A percentile compares a stretch with the other conserved stretches of the same genome.
phyloP scores from a whole-genome alignment of 2,888 invertebrate genomes.

The Yponomeuta evonymella region DNA sequence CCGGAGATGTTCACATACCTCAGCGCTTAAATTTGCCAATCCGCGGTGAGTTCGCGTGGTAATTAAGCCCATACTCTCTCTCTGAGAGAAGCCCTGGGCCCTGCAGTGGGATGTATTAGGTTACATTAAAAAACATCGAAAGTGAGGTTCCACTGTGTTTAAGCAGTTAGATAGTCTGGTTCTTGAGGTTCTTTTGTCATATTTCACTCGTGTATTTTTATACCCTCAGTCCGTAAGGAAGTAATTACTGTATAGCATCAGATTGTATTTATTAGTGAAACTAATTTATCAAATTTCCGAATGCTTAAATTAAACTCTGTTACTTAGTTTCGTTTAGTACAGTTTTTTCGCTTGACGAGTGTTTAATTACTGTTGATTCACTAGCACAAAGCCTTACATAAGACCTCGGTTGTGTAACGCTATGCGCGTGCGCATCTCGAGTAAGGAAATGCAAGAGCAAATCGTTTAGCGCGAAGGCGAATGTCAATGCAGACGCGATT shows the following conservation, averaged over 20 bases:
- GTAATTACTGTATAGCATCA: not conserved
- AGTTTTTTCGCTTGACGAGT: not conserved
- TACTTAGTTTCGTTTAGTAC: not conserved
- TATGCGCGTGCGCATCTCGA: not conserved
- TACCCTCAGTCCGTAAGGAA: too few species aligned
- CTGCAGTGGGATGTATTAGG: too few species aligned
- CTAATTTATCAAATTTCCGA: not conserved
- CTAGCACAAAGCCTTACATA: slow-evolving; percentile 1
- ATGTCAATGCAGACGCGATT: not conserved
- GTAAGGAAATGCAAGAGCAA: slow-evolving; percentile 3
- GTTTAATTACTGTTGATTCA: slow-evolving; percentile 14
- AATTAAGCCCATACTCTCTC: too few species aligned
- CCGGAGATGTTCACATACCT: too few species aligned
- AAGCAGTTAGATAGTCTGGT: too few species aligned
- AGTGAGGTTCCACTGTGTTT: too few species aligned
- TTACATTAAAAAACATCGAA: too few species aligned
- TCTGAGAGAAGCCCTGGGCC: too few species aligned
- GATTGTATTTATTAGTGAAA: not conserved
- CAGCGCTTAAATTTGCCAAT: too few species aligned
- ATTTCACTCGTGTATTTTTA: too few species aligned
- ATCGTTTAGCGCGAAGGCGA: not conserved
- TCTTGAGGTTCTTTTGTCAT: too few species aligned
- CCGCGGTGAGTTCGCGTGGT: too few species aligned
- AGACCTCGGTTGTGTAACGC: not conserved
- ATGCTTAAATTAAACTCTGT: not conserved